Evolutionary conservation across 2,797 vertebrate genomes (phyloP).

Genomic region (Eulemur albifrons): DNA sequence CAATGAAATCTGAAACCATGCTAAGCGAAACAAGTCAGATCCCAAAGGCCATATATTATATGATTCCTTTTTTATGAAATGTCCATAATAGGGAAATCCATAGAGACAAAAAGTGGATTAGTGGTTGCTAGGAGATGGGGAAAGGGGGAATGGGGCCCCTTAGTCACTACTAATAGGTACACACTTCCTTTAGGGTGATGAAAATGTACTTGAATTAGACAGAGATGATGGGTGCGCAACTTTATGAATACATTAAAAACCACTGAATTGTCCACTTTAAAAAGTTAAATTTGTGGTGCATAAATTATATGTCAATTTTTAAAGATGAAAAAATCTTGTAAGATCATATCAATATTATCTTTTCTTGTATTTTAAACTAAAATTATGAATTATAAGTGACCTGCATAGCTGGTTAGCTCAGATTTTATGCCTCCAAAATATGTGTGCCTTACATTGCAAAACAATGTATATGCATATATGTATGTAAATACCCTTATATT

Average conservation of each 20-base stretch:
- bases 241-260: neutral
- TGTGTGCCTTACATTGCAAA: neutral
- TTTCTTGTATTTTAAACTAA: neutral
- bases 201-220: neutral
- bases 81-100: neutral
- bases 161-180: neutral
- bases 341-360: neutral
- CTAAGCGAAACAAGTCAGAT: neutral
- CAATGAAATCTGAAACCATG: neutral
- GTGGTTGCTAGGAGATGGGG: neutral
- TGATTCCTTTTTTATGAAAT: neutral
- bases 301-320: neutral
- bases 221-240: neutral
- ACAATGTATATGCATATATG: neutral
- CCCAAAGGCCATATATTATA: neutral
- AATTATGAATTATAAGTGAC: neutral
- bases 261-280: neutral
- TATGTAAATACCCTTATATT: neutral
- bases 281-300: neutral
- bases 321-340: neutral
- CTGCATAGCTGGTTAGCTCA: neutral
- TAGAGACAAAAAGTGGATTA: neutral
- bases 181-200: neutral
- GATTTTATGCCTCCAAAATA: neutral
- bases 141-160: neutral